These are phyloP conservation scores for Tapirus terrestris DNA, from an alignment of 2,113 vertebrate species.

Conservation along the genomic window DNA sequence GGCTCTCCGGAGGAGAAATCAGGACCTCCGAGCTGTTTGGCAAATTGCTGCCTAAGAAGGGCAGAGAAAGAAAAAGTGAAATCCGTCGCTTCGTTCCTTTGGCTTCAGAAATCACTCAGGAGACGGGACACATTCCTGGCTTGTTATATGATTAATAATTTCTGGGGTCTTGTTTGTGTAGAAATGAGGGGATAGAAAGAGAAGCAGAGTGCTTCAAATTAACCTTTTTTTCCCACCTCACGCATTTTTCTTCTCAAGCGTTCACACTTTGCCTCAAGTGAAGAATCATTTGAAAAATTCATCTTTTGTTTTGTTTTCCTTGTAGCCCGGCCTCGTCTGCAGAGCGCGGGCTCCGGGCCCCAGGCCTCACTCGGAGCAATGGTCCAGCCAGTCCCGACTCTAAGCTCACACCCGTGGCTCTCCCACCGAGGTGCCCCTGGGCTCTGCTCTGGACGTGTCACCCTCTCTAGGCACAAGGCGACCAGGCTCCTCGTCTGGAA, in stretches of 20 bases:
- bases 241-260: constrained; percentile 71
- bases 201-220: constrained; percentile 29
- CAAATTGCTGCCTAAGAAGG: neutral
- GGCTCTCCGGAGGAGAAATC: neutral
- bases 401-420: constrained; percentile 61
- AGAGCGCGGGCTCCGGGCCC: constrained; percentile 65
- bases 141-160: constrained; percentile 48
- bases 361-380: neutral
- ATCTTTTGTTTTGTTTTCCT: constrained; percentile 79
- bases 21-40: neutral
- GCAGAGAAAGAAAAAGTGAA: neutral
- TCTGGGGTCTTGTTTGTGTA: neutral
- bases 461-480: neutral
- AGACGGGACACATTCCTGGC: neutral
- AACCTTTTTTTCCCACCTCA: constrained; percentile 67
- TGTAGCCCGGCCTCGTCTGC: constrained; percentile 57
- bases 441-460: neutral
- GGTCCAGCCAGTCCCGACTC: constrained; percentile 62
- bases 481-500: neutral
- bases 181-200: constrained; percentile 38
- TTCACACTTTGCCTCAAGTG: constrained; percentile 73
- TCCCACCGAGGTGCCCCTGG: neutral
- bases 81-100: accelerated
- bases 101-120: constrained; percentile 45
- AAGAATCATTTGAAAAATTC: constrained; percentile 77